Evolutionary conservation across 2,113 vertebrate genomes (phyloP).

Genomic region (Ceyx cyanopectus): DNA sequence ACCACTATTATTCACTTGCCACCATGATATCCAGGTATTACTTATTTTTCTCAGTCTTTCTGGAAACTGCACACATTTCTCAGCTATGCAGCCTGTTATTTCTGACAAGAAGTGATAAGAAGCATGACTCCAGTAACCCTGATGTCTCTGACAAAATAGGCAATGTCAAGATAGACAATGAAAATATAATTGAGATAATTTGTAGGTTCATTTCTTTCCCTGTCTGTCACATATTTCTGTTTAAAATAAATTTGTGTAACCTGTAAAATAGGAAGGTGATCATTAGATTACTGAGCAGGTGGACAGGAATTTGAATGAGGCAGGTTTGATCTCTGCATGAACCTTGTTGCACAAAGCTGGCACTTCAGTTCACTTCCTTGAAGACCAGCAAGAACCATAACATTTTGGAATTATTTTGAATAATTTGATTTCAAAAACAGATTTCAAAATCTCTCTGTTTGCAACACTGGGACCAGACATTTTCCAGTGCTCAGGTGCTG

Average conservation of each 20-base stretch:
- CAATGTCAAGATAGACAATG: neutral
- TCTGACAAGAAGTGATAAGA: neutral
- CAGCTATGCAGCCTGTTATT: neutral
- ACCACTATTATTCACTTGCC: neutral
- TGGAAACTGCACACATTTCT: neutral
- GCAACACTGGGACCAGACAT: neutral
- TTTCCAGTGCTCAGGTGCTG: neutral
- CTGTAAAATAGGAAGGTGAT: neutral
- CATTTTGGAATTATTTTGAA: neutral
- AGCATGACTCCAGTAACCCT: neutral
- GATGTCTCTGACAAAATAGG: neutral
- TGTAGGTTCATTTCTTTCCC: neutral
- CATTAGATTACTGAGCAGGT: neutral
- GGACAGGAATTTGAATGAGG: neutral
- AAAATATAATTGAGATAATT: slow-evolving; percentile 10
- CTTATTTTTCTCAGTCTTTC: neutral
- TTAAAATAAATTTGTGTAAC: slow-evolving; percentile 10
- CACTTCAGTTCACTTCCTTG: neutral
- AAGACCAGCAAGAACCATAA: neutral
- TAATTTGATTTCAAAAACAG: neutral
- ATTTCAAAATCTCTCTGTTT: neutral
- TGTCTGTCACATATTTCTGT: neutral
- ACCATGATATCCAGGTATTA: neutral
- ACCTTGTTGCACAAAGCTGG: neutral
- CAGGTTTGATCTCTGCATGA: neutral